phyloP scores from a whole-genome alignment of 2,113 vertebrate genomes.

The Nesoenas mayeri region DNA sequence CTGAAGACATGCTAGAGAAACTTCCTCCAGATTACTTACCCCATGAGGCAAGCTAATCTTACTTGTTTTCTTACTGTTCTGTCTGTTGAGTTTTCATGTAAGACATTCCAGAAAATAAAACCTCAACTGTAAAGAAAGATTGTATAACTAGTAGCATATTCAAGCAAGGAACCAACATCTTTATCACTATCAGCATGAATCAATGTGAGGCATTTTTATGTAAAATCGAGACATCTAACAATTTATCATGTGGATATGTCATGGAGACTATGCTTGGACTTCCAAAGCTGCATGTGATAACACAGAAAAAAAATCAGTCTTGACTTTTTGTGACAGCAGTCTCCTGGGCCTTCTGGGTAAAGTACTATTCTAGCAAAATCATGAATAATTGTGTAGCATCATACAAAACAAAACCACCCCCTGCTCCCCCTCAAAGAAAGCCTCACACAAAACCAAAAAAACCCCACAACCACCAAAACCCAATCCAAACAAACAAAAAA shows the following conservation, averaged over 20 bases:
- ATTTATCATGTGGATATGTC: neutral
- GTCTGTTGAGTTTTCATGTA: neutral
- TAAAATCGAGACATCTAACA: neutral
- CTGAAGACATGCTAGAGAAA: slow-evolving; percentile 82
- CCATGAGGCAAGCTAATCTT: slow-evolving; percentile 72
- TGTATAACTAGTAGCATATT: neutral
- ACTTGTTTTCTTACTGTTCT: neutral
- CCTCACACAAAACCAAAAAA: no score
- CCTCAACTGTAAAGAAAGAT: neutral
- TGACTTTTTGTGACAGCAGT: neutral
- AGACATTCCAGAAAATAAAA: neutral
- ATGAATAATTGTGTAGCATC: neutral
- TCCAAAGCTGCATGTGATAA: neutral
- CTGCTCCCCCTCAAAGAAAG: no score
- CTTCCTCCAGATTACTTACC: slow-evolving; percentile 76
- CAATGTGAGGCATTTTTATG: neutral
- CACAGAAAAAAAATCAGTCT: neutral
- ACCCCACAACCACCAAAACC: no score
- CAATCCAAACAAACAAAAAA: no score
- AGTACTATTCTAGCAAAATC: neutral
- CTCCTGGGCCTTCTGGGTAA: neutral
- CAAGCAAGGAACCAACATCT: neutral
- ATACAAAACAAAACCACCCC: neutral
- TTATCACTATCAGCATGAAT: neutral
- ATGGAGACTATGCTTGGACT: neutral